Base-by-base conservation (phyloP, 2,888 invertebrate species). In the Sceliomorpha sp. region DNA sequence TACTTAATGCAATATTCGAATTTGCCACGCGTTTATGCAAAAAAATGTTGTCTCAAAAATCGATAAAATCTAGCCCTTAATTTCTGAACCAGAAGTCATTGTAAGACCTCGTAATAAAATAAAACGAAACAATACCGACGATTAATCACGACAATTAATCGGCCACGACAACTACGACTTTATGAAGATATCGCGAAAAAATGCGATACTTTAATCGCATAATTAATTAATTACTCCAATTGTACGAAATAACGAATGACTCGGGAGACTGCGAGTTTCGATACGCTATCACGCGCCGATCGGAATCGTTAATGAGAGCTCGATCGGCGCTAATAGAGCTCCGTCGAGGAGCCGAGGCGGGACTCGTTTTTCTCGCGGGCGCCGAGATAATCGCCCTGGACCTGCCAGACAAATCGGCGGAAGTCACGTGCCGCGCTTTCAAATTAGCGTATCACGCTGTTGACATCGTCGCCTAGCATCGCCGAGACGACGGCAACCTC, bases 401-500 rank as follows among this genome's bases (percentile, higher is more conserved):
- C 55, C 53, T 32, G 42, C 40, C 39, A 47, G 44, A 64, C 56
- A 58, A 58, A 64, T 64, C 56, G 50, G 14, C 48, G 50, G 50
- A 77, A 74, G 72, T 75, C 56, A 45, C 67, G 67, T 68, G 62
- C 62, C 70, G 64, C 53, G 45, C 70, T 68, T 59, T 72, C 74
- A 48, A 77, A 74, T 76, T 75, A 77, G 64, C 75, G 68, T 74
- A 74, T 75, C 73, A 73, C 68, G 74, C 70, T 73, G 59, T 44
- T 63, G 59, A 48, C 67, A 48, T 50, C 62, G 44, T 24, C 44
- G 36, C 34, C 27, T n/a, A 47, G 13, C 37, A 13, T 36, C 20
- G 20, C 44, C 51, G 45, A 17, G 29, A 39, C 45, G 42, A 47
- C 34, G 37, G 36, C 47, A 31, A 10, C 31, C n/a, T n/a, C n/a